phyloP scores from a whole-genome alignment of 2,888 invertebrate species.

The Autographa gamma region DNA sequence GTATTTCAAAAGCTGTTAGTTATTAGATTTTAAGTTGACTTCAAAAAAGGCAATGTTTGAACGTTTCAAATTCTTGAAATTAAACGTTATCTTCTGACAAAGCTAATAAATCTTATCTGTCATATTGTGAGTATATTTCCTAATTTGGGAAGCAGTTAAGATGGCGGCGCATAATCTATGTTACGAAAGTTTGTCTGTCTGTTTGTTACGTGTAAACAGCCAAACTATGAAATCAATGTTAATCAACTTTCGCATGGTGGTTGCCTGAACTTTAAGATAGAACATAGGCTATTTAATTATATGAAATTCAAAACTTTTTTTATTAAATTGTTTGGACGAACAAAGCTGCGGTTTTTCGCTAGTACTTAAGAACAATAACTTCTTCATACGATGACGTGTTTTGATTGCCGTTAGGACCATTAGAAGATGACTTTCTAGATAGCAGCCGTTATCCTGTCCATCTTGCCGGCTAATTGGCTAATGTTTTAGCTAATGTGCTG shows the following conservation, averaged over 20 bases:
- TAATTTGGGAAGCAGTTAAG: slow-evolving; percentile 27
- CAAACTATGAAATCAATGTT: not conserved
- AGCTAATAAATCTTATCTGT: slow-evolving; percentile 38
- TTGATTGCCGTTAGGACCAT: slow-evolving; percentile 62
- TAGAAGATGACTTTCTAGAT: slow-evolving; percentile 76
- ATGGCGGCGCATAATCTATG: slow-evolving; percentile 31
- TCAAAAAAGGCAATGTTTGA: not conserved
- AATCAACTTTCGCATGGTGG: not conserved
- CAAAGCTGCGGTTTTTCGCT: not conserved
- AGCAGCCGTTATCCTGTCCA: slow-evolving; percentile 68
- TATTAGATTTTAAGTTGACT: slow-evolving; percentile 2
- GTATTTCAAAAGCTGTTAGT: not conserved
- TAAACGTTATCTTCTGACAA: not conserved
- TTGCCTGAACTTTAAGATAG: not conserved
- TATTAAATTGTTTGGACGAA: not conserved
- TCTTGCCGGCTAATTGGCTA: slow-evolving; percentile 69
- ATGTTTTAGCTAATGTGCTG: slow-evolving; percentile 68
- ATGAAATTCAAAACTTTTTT: too few relatives aligned
- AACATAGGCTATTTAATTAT: not conserved
- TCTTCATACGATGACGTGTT: slow-evolving; percentile 53
- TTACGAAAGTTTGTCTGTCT: not conserved
- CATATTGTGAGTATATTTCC: slow-evolving; percentile 25
- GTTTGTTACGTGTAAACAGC: not conserved
- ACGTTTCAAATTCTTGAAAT: not conserved
- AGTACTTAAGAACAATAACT: slow-evolving; percentile 59